Conservation (phyloP, 2,797 vertebrate genomes). For the Enoplosus armatus region DNA sequence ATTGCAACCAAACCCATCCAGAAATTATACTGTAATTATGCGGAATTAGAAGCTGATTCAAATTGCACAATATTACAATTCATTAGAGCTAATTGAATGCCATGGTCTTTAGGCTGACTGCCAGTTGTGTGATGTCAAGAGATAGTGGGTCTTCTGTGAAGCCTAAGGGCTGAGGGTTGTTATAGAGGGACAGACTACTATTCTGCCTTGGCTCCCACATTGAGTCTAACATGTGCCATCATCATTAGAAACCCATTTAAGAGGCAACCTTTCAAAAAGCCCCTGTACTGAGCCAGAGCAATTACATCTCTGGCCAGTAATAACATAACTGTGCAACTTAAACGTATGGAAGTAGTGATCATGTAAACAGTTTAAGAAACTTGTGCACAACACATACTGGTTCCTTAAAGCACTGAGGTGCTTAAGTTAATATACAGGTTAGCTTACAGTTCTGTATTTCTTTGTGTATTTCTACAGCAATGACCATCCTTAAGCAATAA, state of each 20-base stretch:
- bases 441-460: background rate
- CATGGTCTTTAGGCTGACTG: conserved; percentile 71
- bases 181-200: conserved; percentile 52
- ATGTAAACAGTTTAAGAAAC: conserved; percentile 7
- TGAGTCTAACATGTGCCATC: conserved; percentile 48
- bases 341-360: conserved; percentile 4
- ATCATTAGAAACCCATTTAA: conserved; percentile 61
- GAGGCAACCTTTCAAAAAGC: conserved; percentile 39
- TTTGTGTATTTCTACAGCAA: background rate
- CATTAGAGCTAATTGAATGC: conserved; percentile 78
- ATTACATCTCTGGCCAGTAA: conserved; percentile 40
- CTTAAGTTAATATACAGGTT: background rate
- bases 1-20: conserved; percentile 66
- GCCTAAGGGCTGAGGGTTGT: conserved; percentile 24
- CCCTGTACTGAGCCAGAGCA: conserved; percentile 35
- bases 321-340: conserved; percentile 16
- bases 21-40: conserved; percentile 77
- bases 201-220: conserved; percentile 60
- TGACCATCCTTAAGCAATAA: background rate
- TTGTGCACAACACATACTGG: background rate
- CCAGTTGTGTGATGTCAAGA: conserved; percentile 76
- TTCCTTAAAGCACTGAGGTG: conserved; percentile 8
- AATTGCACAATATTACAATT: conserved; percentile 81
- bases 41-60: conserved; percentile 75
- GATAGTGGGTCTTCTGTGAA: conserved; percentile 66